A percentile compares a stretch with the other conserved stretches of the same genome.
phyloP scores from a whole-genome alignment of 2,888 invertebrate genomes.

The Seladonia tumulorum region DNA sequence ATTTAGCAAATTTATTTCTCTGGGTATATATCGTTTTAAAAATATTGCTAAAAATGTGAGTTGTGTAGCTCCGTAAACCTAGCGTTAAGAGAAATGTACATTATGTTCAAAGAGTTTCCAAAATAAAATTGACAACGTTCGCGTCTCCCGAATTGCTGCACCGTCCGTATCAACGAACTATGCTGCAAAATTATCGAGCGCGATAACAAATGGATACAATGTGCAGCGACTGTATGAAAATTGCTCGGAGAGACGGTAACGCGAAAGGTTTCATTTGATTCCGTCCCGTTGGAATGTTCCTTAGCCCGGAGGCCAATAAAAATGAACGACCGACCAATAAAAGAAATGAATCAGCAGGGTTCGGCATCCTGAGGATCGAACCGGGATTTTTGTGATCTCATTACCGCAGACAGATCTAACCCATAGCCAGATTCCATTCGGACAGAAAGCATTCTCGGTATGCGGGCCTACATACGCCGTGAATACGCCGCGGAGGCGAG shows the following conservation, averaged over 20 bases:
- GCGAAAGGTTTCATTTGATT: not conserved
- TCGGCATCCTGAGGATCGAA: conserved; percentile 22
- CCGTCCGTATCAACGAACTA: too few species aligned
- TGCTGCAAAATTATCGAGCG: too few species aligned
- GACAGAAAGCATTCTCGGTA: conserved; percentile 34
- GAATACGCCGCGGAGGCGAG: conserved; percentile 22
- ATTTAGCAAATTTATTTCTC: too few species aligned
- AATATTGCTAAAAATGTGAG: too few species aligned
- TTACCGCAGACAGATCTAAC: conserved; percentile 34
- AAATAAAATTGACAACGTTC: too few species aligned
- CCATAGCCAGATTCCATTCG: conserved; percentile 44
- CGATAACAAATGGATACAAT: too few species aligned
- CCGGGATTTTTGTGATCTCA: conserved; percentile 38
- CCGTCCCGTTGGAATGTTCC: not conserved
- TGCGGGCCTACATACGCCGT: conserved; percentile 31
- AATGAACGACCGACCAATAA: not conserved
- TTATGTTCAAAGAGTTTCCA: too few species aligned
- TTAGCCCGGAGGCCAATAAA: not conserved
- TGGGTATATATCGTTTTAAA: too few species aligned
- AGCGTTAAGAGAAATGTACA: too few species aligned
- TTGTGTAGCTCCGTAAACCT: too few species aligned
- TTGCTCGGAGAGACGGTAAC: not conserved
- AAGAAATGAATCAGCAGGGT: conserved; percentile 2
- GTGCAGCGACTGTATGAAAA: not conserved
- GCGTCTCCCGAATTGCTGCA: too few species aligned